A percentile compares a stretch with the other conserved stretches of the same genome.
Conservation (phyloP, 1,140 invertebrate species). For the Rhagoletis pomonella region DNA sequence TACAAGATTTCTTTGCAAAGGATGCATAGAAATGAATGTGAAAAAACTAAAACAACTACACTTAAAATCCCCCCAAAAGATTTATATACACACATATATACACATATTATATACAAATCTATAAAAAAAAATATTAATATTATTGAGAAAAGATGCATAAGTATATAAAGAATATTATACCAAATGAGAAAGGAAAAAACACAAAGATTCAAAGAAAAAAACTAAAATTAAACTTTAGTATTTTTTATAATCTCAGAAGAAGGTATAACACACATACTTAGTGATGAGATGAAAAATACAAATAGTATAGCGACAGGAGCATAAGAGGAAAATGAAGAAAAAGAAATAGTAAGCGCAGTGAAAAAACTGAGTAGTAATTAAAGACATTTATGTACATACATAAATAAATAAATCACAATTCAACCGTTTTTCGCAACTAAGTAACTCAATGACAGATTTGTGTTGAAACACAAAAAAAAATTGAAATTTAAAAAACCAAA, state of each 20-base stretch:
- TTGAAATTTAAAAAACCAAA: background rate
- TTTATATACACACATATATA: slow-evolving; percentile 52
- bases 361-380: slow-evolving; percentile 17
- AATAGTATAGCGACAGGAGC: background rate
- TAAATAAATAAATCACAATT: background rate
- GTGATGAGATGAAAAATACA: slow-evolving; percentile 24
- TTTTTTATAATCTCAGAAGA: slow-evolving; percentile 48
- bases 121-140: slow-evolving; percentile 45
- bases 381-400: background rate
- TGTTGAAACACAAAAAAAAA: background rate
- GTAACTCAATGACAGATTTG: background rate
- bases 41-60: slow-evolving; percentile 24
- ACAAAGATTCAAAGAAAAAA: background rate
- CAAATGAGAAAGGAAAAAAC: slow-evolving; percentile 30
- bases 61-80: slow-evolving; percentile 42
- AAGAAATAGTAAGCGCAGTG: background rate
- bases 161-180: slow-evolving; percentile 40
- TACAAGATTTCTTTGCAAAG: slow-evolving; percentile 60
- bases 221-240: slow-evolving; percentile 45
- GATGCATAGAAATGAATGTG: slow-evolving; percentile 26
- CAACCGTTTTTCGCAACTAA: background rate
- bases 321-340: background rate
- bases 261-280: background rate
- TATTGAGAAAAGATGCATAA: background rate
- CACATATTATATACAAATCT: slow-evolving; percentile 51